These are phyloP conservation scores for Ptilorrhoa leucosticta DNA, from an alignment of 2,113 vertebrate genomes.

Conservation along the genomic window DNA sequence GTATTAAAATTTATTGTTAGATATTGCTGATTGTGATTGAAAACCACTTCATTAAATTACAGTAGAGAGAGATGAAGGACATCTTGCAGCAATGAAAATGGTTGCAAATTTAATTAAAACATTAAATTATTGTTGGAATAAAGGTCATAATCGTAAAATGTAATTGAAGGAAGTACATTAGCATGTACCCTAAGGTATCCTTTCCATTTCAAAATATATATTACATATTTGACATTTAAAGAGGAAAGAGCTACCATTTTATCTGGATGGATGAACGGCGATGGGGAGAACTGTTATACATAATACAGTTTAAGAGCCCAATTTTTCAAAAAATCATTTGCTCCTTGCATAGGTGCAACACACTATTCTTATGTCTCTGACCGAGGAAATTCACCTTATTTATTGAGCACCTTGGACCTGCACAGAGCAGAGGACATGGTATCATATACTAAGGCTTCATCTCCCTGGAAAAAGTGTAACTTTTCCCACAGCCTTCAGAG, in stretches of 20 bases:
- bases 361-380: neutral
- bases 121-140: constrained; percentile 70
- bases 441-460: neutral
- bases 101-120: constrained; percentile 70
- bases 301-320: neutral
- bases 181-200: constrained; percentile 38
- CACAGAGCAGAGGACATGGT: neutral
- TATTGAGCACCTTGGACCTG: neutral
- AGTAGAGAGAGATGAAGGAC: constrained; percentile 41
- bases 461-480: neutral
- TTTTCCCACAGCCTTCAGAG: neutral
- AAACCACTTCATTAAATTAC: constrained; percentile 64
- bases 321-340: constrained; percentile 47
- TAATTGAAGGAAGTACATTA: constrained; percentile 65
- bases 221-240: constrained; percentile 59
- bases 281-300: constrained; percentile 13
- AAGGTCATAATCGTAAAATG: constrained; percentile 67
- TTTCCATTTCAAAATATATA: constrained; percentile 45
- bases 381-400: neutral
- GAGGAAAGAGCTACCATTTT: constrained; percentile 43
- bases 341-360: neutral
- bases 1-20: constrained; percentile 38
- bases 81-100: constrained; percentile 58
- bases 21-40: constrained; percentile 44
- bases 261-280: constrained; percentile 27